Conservation (phyloP, 2,888 invertebrate genomes). For the Athrips mouffetella region DNA sequence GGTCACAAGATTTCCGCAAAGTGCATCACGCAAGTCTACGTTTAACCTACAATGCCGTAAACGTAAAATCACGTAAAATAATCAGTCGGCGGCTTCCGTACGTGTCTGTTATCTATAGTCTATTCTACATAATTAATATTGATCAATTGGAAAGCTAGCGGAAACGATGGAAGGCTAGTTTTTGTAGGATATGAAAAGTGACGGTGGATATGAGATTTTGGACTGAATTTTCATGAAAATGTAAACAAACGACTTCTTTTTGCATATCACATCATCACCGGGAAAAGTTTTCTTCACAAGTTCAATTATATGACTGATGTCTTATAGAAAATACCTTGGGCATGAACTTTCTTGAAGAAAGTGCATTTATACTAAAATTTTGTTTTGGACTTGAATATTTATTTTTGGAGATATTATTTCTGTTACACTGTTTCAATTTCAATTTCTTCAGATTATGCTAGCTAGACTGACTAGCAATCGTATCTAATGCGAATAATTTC, state of each 20-base stretch:
- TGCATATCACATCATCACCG: no score
- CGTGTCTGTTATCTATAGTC: constrained; percentile 37
- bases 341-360: no score
- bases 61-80: constrained; percentile 24
- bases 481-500: neutral
- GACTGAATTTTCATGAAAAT: no score
- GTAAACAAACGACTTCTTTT: no score
- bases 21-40: constrained; percentile 12
- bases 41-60: neutral
- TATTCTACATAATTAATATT: constrained; percentile 32
- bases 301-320: no score
- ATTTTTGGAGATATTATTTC: no score
- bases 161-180: constrained; percentile 29
- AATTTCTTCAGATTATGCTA: no score
- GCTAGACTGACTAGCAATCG: neutral
- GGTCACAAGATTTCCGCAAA: constrained; percentile 18
- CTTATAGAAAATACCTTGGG: no score
- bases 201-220: neutral
- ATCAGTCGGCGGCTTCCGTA: constrained; percentile 40
- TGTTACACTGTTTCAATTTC: no score
- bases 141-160: constrained; percentile 43
- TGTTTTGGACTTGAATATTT: no score
- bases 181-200: constrained; percentile 24
- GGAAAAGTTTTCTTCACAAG: neutral
- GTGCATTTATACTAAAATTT: no score